Base-by-base conservation (phyloP, 2,113 vertebrate species). In the Chionodraco myersi region DNA sequence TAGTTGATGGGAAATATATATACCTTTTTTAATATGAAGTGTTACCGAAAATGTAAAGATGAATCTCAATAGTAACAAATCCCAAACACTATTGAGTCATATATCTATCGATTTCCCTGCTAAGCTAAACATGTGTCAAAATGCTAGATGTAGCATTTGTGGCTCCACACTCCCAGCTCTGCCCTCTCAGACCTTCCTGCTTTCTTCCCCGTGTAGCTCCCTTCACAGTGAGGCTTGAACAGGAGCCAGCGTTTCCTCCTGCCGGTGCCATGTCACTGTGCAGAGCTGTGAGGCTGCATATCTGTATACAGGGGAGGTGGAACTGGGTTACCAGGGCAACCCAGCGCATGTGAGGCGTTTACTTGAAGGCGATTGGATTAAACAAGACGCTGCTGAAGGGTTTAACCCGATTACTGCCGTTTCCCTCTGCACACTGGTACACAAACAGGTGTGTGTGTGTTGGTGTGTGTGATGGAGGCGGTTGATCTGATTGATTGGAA, bases 241-340 rank as follows among this genome's bases (percentile, higher is more conserved):
- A 0, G 70, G 36, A 71, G 75, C 71, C 66, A 66, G 53, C 57
- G 0, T 64, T 57, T 77, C 63, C 72, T 73, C 52, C 80, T 59
- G 64, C 73, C 52, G 16, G 51, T 30, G 15, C 18, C 14, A 45
- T 70, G 36, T 59, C 18, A 64, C 26, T 15, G 30, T 18, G 11
- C 65, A 23, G 72, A 67, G 83, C 66, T 64, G 78, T 13, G 34
- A 73, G 68, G 54, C 71, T 36, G 61, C 26, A 13, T 68, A 66
- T 72, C 73, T 76, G 67, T 81, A 3, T 36, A 77, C 41, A 16
- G 41, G 58, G 57, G 51, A 70, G 72, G 56, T 54, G 58, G 71
- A 58, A 75, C 70, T 86, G 83, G 81, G 91, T 92, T 90, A 86
- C 90, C 87, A 10, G 47, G 91, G 88, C 80, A 92, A 92, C 91